Evolutionary conservation across 2,797 vertebrate genomes (phyloP), one percentile per base, ranked within the genome.

Genomic region (Sus cebifrons): DNA sequence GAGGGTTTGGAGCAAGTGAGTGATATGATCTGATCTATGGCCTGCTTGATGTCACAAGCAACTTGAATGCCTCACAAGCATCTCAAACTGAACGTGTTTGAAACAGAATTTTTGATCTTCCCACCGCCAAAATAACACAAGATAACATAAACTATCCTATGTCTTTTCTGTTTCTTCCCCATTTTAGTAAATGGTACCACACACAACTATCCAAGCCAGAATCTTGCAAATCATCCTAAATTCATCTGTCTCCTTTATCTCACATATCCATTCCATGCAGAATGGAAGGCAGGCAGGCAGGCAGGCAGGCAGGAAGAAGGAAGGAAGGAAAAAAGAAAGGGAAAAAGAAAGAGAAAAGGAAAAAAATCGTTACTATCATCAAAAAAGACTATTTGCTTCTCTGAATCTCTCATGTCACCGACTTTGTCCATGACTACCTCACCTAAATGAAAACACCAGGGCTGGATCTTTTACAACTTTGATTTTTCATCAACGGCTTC

Each of bases 201-300:
- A 40, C 82, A 70, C 3, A 92, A 27, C 40, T 71, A 78, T 58
- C 27, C n/a, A 92, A 81, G 32, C 13, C n/a, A 83, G 27, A 65
- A 65, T 32, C 8, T 75, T 67, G 23, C 3, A 71, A 40, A 40
- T 49, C 12, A 70, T 62, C 64, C 18, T 64, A 27, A 6, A 36
- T 85, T 89, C 44, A 64, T 67, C 70, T 27, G 5, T 62, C 18
- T 95, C 25, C 65, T 81, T 84, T 82, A 12, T 90, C 18, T 95
- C 65, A 77, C 21, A 60, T 1, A n/a, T 54, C 12, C 23, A 93
- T 29, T 64, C 62, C 25, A 56, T 75, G 67, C 15, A 62, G 60
- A 67, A 11, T 4, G 21, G 11, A 56, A 78, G 54, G 58, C 54
- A 25, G n/a, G 25, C 21, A 68, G 9, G 44, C 4, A 44, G n/a